Evolutionary conservation across 2,888 invertebrate species (phyloP).

Genomic region (Chaitophorus viminalis): DNA sequence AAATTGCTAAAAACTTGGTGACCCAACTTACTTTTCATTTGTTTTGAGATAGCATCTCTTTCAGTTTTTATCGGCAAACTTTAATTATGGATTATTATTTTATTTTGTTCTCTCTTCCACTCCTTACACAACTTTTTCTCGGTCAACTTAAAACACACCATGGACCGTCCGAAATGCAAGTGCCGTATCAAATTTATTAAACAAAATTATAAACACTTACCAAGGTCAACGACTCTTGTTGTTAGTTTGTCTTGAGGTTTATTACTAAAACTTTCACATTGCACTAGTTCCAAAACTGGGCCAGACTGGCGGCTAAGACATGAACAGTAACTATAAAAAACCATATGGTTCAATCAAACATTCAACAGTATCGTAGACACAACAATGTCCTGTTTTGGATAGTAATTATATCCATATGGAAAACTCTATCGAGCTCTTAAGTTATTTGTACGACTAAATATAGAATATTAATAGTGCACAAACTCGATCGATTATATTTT

Average conservation of each 20-base stretch:
- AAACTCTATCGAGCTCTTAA: not conserved
- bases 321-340: constrained; percentile 48
- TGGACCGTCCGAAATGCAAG: constrained; percentile 48
- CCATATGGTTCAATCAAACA: constrained; percentile 58
- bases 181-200: constrained; percentile 54
- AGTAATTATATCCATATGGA: constrained; percentile 13
- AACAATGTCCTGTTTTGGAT: constrained; percentile 2
- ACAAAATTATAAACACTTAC: constrained; percentile 61
- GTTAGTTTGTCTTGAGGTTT: constrained; percentile 61
- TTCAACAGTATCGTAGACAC: constrained; percentile 54
- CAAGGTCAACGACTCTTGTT: constrained; percentile 62
- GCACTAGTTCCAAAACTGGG: constrained; percentile 62
- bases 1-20: constrained; percentile 59
- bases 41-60: constrained; percentile 54
- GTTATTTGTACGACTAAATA: not conserved
- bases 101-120: not conserved
- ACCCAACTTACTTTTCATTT: constrained; percentile 61
- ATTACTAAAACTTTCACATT: constrained; percentile 61
- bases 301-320: constrained; percentile 55
- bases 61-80: constrained; percentile 59
- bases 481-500: too few species aligned
- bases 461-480: not conserved
- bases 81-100: constrained; percentile 62
- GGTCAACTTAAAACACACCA: constrained; percentile 45
- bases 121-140: constrained; percentile 46